Evolutionary conservation across 2,797 vertebrate genomes (phyloP).

Genomic region (Rhinogobio ventralis): DNA sequence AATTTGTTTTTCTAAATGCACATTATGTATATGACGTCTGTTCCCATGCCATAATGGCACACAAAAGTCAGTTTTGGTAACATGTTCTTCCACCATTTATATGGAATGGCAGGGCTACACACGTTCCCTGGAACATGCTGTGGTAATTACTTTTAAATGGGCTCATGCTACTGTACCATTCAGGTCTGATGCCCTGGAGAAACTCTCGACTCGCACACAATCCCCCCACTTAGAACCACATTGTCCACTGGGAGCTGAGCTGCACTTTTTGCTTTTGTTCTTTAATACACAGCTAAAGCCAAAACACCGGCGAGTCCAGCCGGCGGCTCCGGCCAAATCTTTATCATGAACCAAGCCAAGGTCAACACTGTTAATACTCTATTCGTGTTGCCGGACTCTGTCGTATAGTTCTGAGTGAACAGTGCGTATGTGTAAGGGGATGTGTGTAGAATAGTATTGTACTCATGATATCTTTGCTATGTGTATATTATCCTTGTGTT

Average conservation of each 20-base stretch:
- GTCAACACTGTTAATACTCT: constrained; percentile 72
- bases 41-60: constrained; percentile 69
- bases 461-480: neutral
- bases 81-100: constrained; percentile 63
- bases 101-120: constrained; percentile 62
- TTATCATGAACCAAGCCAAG: constrained; percentile 69
- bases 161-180: constrained; percentile 60
- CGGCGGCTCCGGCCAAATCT: constrained; percentile 56
- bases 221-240: constrained; percentile 51
- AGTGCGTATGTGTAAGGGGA: neutral
- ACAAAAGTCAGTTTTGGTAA: constrained; percentile 70
- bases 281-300: constrained; percentile 27
- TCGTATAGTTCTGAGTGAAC: neutral
- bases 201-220: constrained; percentile 48
- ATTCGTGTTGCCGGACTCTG: constrained; percentile 55
- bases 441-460: neutral
- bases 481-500: neutral
- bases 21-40: constrained; percentile 71
- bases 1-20: neutral
- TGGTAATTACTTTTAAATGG: constrained; percentile 63
- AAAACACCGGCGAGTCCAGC: constrained; percentile 36
- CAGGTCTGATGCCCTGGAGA: constrained; percentile 49
- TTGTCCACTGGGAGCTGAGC: constrained; percentile 45
- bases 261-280: constrained; percentile 42
- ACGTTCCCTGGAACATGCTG: constrained; percentile 52